Conservation (phyloP, 1,140 invertebrate species). For the Venustaconcha ellipsiformis region DNA sequence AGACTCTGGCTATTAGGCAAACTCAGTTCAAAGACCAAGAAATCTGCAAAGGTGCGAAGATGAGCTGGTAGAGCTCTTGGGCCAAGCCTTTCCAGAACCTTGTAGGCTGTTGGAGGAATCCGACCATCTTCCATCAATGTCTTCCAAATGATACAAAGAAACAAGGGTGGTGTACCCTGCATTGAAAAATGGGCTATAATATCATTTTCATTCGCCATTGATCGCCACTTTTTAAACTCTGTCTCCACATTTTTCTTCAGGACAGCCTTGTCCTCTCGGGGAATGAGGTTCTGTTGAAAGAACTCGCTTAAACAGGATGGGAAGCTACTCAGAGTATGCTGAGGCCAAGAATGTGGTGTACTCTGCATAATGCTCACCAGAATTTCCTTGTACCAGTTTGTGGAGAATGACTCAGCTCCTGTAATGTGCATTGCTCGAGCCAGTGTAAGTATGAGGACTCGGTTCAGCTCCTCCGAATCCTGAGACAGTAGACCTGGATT, state of each 20-base stretch:
- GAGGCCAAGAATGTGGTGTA: constrained; percentile 94
- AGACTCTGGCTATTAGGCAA: constrained; percentile 32
- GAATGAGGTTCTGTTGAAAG: constrained; percentile 78
- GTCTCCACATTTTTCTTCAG: constrained; percentile 76
- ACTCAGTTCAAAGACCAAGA: constrained; percentile 91
- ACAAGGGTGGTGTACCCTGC: constrained; percentile 86
- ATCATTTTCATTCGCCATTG: constrained; percentile 95
- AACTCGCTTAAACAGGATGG: constrained; percentile 90
- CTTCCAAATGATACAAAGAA: constrained; percentile 89
- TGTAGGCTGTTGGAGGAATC: constrained; percentile 93
- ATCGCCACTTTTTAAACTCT: constrained; percentile 95
- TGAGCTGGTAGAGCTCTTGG: constrained; percentile 90
- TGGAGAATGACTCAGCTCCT: constrained; percentile 78
- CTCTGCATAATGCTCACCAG: constrained; percentile 91
- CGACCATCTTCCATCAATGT: constrained; percentile 94
- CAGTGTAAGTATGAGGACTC: constrained; percentile 91
- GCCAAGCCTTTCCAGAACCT: constrained; percentile 93
- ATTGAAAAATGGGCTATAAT: constrained; percentile 95
- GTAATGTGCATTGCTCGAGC: constrained; percentile 94
- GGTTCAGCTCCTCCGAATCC: constrained; percentile 95
- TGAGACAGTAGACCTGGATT: constrained; percentile 81
- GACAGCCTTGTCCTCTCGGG: constrained; percentile 85
- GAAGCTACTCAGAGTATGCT: constrained; percentile 92
- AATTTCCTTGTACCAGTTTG: constrained; percentile 91
- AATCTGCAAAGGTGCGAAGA: constrained; percentile 94